These are phyloP conservation scores for Shinisaurus crocodilurus DNA, from an alignment of 2,113 vertebrate genomes.

Conservation along the genomic window DNA sequence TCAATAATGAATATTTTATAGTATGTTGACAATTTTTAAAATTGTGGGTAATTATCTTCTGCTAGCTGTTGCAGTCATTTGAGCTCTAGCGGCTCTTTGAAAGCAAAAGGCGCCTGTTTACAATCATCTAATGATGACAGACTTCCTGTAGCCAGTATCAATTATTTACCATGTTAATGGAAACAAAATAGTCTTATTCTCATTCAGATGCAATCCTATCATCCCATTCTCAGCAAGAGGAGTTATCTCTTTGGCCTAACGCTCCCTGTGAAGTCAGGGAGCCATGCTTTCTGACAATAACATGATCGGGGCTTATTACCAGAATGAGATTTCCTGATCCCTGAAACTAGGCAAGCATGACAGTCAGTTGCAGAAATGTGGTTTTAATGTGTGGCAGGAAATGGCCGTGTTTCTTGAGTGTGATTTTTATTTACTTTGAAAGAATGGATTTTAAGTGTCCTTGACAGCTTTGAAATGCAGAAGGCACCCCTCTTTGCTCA, in stretches of 20 bases:
- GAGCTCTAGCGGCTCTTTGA: background rate
- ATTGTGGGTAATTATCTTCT: background rate
- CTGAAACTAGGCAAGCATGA: constrained; percentile 11
- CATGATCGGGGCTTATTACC: constrained; percentile 28
- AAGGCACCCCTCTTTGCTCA: background rate
- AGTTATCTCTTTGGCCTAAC: constrained; percentile 31
- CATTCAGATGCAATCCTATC: constrained; percentile 9
- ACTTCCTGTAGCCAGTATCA: constrained; percentile 6
- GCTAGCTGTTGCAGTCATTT: background rate
- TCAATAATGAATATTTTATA: constrained; percentile 29
- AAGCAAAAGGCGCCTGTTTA: background rate
- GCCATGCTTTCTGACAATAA: background rate
- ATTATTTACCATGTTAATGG: constrained; percentile 27
- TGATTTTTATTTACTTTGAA: constrained; percentile 16
- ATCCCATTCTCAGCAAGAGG: constrained; percentile 12
- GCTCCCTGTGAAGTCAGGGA: constrained; percentile 42
- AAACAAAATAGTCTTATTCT: constrained; percentile 13
- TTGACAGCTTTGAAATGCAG: background rate
- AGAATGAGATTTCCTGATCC: constrained; percentile 32
- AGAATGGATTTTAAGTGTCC: background rate
- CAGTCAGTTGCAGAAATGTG: constrained; percentile 7
- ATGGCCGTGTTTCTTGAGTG: background rate
- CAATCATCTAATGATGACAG: background rate
- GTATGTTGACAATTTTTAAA: background rate
- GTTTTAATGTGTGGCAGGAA: constrained; percentile 19